Evolutionary conservation across 2,113 vertebrate species (phyloP).

Genomic region (Phaethornis superciliosus): DNA sequence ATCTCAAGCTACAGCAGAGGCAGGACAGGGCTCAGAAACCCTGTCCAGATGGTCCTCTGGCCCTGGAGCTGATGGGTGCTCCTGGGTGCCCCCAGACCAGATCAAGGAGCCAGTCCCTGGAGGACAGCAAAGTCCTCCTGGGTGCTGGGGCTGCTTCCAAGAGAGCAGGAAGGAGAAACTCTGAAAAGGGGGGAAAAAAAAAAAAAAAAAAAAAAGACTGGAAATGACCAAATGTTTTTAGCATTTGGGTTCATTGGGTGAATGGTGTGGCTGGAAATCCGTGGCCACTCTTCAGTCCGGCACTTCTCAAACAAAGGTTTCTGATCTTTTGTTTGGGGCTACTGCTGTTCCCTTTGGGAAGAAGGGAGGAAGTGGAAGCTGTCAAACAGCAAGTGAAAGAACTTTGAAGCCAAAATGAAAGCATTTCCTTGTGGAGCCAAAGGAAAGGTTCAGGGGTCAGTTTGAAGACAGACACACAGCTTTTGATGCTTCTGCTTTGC

Average conservation of each 20-base stretch:
- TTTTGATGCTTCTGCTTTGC: constrained; percentile 63
- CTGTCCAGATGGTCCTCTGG: not conserved
- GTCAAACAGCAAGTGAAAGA: constrained; percentile 36
- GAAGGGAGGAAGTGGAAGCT: constrained; percentile 54
- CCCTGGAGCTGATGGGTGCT: not conserved
- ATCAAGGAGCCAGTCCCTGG: not conserved
- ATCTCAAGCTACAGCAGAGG: not conserved
- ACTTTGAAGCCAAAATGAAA: constrained; percentile 64
- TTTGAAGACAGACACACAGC: constrained; percentile 38
- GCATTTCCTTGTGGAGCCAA: constrained; percentile 36
- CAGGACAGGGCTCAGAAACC: not conserved
- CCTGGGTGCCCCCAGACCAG: not conserved
- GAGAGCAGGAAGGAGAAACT: not conserved
- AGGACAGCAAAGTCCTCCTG: not conserved
- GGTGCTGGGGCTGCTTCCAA: not conserved
- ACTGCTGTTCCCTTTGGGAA: constrained; percentile 40
- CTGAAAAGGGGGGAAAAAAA: not conserved
- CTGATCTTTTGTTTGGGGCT: constrained; percentile 46
- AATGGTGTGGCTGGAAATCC: constrained; percentile 22
- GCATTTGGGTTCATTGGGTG: not conserved
- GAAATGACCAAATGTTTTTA: constrained; percentile 11
- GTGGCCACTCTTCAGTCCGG: not conserved
- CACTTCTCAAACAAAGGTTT: constrained; percentile 47
- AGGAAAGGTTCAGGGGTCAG: not conserved
- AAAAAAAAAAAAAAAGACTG: not conserved